Evolutionary conservation across 2,797 vertebrate genomes (phyloP).

Genomic region (Crenichthys baileyi): DNA sequence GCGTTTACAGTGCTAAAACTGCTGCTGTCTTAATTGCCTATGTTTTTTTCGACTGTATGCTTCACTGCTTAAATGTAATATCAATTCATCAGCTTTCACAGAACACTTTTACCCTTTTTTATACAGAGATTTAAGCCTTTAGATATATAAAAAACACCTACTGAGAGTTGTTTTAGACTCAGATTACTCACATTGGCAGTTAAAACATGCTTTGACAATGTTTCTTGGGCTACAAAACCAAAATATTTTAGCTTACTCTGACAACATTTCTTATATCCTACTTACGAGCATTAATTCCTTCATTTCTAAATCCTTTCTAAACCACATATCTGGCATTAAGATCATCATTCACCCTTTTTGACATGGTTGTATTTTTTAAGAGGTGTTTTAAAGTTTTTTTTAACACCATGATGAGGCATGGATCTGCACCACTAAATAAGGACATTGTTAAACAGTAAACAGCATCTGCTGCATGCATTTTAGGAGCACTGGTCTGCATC

Average conservation of each 20-base stretch:
- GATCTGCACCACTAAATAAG: conserved; percentile 59
- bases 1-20: not conserved
- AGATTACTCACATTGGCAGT: not conserved
- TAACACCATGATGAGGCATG: not conserved
- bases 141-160: not conserved
- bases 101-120: not conserved
- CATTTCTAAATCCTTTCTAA: not conserved
- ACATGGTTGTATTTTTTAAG: not conserved
- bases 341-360: not conserved
- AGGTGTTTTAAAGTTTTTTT: not conserved
- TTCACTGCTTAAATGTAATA: not conserved
- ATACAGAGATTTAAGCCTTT: not conserved
- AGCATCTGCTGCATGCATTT: conserved; percentile 9
- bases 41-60: conserved; percentile 4
- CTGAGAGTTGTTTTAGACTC: not conserved
- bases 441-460: conserved; percentile 27
- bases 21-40: not conserved
- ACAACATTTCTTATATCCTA: not conserved
- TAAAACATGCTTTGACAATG: not conserved
- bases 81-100: not conserved
- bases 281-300: not conserved
- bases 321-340: not conserved
- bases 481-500: conserved; percentile 49
- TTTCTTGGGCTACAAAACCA: not conserved
- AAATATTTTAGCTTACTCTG: not conserved